Base-by-base conservation (phyloP, 1,140 invertebrate species). In the Drosophila orena region DNA sequence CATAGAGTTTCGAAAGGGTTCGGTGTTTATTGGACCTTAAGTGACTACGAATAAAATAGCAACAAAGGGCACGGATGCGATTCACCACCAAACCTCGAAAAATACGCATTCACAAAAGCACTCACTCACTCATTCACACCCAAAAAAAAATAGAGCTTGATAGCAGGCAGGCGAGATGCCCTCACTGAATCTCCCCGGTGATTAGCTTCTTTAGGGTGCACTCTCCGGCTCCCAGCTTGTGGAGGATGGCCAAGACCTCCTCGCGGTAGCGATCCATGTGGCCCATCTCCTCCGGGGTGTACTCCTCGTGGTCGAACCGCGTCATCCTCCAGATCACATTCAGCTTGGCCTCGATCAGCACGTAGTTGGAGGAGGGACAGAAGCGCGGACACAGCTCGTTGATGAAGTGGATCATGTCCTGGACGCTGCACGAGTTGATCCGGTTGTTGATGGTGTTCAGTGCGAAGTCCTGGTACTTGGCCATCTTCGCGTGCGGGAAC, bases 121-220 rank as follows among this genome's bases (percentile, higher is more conserved):
- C 50, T 53, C 43, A 59, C 50, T 53, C 43, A 54, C 22, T 50
- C 50, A 49, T n/a, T 35, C 47, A 65, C 34, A 57, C 22, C 27
- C 1, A 59, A 38, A 54, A 57, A 60, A 44, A 5, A 43, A 20
- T 17, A 3, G 4, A 14, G 38, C 27, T 54, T 56, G 53, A 22
- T 56, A 17, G 24, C n/a, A 20, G 6, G 20, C 20, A 22, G 43
- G 4, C 6, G 4, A 42, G 1, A 12, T 14, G 4, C 2, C 3
- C 3, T 79, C 58, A 86, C 55, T 80, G 76, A 35, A 90, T 92
- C 62, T 92, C 85, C 59, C 88, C 83, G 17, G 72, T 92, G 17
- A 92, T 91, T n/a, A 92, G 78, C 68, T 89, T 93, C 89, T 92
- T 93, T 15, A 93, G 78, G 56, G 93, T 93, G 66, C 91, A 92